Conservation (phyloP, 2,888 invertebrate species). For the Tipula helvola region DNA sequence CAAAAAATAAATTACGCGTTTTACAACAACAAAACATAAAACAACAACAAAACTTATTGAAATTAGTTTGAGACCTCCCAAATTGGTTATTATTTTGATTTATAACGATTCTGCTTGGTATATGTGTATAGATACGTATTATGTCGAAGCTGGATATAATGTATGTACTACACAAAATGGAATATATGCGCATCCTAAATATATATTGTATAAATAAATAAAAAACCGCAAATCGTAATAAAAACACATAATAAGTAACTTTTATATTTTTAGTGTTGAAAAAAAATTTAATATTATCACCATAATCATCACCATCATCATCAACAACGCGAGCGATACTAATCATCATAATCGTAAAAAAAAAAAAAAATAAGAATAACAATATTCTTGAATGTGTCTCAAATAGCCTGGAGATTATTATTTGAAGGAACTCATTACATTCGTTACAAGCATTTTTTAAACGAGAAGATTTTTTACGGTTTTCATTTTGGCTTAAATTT, state of each 20-base stretch:
- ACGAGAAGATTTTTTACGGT: neutral
- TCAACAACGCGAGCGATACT: neutral
- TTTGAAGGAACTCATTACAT: neutral
- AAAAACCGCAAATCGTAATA: neutral
- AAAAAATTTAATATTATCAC: neutral
- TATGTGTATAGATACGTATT: neutral
- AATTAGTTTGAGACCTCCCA: conserved; percentile 7
- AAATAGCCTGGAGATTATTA: neutral
- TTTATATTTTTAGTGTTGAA: neutral
- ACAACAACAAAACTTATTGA: neutral
- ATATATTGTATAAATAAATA: neutral
- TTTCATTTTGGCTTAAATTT: too few species aligned
- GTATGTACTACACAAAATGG: neutral
- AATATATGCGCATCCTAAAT: neutral
- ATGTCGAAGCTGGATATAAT: neutral
- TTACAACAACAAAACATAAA: neutral
- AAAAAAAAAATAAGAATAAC: neutral
- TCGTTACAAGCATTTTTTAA: neutral
- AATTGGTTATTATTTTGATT: conserved; percentile 10
- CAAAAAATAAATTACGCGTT: neutral
- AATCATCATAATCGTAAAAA: neutral
- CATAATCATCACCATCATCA: neutral
- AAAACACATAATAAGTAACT: neutral
- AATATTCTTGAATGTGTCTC: neutral
- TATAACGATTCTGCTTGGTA: neutral